phyloP scores from a whole-genome alignment of 2,888 invertebrate species.

The Pseudococcus viburni region DNA sequence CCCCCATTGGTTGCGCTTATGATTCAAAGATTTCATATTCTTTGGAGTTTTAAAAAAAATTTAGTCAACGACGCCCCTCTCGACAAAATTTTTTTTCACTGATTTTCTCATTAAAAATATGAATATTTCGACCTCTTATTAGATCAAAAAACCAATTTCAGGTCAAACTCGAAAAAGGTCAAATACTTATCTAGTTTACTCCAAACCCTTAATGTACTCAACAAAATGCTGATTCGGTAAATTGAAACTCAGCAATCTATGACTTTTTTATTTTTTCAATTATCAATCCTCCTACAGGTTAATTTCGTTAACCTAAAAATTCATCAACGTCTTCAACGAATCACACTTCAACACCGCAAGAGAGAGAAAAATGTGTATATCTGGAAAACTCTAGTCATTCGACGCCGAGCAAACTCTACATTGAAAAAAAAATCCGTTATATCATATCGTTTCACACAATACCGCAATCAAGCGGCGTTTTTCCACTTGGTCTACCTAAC shows the following conservation, averaged over 20 bases:
- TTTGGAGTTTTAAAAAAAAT: too few species aligned
- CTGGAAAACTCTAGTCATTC: not conserved
- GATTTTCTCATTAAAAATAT: too few species aligned
- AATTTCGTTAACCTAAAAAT: not conserved
- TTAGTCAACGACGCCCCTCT: too few species aligned
- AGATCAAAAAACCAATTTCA: too few species aligned
- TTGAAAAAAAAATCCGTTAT: slow-evolving; percentile 16
- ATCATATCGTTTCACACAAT: slow-evolving; percentile 24
- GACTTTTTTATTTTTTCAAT: not conserved
- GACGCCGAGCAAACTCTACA: not conserved
- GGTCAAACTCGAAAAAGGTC: too few species aligned
- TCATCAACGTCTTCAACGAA: not conserved
- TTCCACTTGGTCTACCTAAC: slow-evolving; percentile 42
- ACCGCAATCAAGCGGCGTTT: slow-evolving; percentile 38
- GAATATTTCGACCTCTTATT: too few species aligned
- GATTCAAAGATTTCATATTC: too few species aligned
- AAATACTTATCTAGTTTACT: too few species aligned
- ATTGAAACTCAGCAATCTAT: not conserved
- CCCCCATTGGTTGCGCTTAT: too few species aligned
- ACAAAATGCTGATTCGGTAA: not conserved
- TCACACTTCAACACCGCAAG: not conserved
- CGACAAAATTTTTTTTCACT: too few species aligned
- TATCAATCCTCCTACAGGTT: not conserved
- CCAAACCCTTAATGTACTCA: too few species aligned
- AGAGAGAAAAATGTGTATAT: not conserved